These are phyloP conservation scores for Oreamnos americanus DNA, from an alignment of 2,113 vertebrate genomes.

Conservation along the genomic window DNA sequence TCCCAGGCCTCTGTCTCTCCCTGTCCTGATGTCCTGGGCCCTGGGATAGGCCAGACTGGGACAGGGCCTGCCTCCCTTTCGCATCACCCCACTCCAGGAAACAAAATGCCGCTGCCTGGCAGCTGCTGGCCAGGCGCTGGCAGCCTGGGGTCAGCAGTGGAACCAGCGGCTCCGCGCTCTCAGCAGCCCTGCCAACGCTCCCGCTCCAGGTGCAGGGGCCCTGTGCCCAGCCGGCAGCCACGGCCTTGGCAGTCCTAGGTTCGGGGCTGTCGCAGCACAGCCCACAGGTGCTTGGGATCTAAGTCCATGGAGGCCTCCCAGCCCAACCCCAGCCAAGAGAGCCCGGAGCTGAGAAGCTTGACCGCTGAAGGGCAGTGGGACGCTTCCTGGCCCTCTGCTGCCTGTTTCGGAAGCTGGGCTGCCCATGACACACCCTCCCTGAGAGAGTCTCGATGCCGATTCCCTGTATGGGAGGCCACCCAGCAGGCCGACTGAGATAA, in stretches of 20 bases:
- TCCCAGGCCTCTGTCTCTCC: neutral
- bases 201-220: fast-evolving
- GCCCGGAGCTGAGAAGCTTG: neutral
- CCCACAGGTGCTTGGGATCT: neutral
- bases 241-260: neutral
- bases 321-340: neutral
- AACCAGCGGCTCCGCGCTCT: too few relatives aligned
- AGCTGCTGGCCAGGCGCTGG: neutral
- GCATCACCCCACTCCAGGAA: neutral
- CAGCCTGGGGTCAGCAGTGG: too few relatives aligned
- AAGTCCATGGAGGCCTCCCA: neutral
- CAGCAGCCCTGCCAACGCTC: fast-evolving
- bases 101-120: neutral
- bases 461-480: neutral
- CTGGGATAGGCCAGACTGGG: neutral
- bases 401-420: neutral
- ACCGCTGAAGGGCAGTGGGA: neutral
- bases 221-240: neutral
- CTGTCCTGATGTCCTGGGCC: neutral
- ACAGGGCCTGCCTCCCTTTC: neutral
- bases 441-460: neutral
- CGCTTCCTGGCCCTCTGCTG: too few relatives aligned
- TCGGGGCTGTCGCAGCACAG: fast-evolving
- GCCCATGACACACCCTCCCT: too few relatives aligned
- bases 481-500: neutral